Base-by-base conservation (phyloP, 2,888 invertebrate genomes). In the Cryptocheilus praepositus region DNA sequence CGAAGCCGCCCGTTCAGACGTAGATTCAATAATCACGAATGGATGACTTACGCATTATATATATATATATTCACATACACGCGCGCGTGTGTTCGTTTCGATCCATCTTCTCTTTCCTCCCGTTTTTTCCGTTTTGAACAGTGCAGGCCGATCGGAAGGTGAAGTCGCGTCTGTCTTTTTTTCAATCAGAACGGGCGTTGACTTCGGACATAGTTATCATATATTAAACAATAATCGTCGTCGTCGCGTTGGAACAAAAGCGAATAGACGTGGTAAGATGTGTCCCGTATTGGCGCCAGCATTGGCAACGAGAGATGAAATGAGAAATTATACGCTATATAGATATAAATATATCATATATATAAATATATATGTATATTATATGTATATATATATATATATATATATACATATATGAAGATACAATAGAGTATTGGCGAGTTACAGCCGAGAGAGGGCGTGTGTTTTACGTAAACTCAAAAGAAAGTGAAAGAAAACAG, bases 251-350 rank as follows among this genome's bases (percentile, higher is more conserved):
- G 51, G 44, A 51, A 59, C 56, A 59, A 53, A 19, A 57, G 55
- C 57, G 22, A 11, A 25, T 45, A 61, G 25, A 60, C 0, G 46
- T 3, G 52, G 18, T 53, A 44, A 28, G 43, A 57, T 62, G 58
- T 56, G 46, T 25, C 36, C 36, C 36, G 36, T 36, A 36, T 1
- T 7, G 36, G 36, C 36, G 8, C 36, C 7, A 36, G 36, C 36
- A 36, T 36, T 11, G 36, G 11, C 11, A 7, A 8, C 8, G 36
- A 11, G 11, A 36, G 36, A 11, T 55, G 65, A 61, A 66, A 62
- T 56, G 68, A 61, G 46, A 67, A 67, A 69, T 63, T 60, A 61
- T 57, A 61, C 49, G 46, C 56, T 74, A 55, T 45, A 70, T 28
- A 71, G 60, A 62, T 58, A 70, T 61, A 57, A 61, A 59, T 59